Percentiles rank a stretch among this genome's conserved stretches.
These are phyloP conservation scores for Drosophila yakuba DNA, from an alignment of 1,140 invertebrate species.

Conservation along the genomic window DNA sequence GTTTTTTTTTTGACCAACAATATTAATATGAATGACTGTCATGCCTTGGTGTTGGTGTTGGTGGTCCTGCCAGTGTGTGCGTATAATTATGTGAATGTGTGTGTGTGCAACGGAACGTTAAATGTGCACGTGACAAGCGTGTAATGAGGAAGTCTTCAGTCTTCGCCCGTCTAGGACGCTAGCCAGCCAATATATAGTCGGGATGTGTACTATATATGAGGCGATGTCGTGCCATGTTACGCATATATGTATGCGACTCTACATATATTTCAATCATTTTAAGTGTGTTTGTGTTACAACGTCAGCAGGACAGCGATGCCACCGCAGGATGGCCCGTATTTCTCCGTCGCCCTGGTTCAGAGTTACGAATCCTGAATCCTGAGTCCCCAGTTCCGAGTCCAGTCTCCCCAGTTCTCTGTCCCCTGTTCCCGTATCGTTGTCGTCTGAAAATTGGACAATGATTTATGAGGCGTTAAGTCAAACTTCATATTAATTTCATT, in stretches of 20 bases:
- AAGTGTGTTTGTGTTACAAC: slow-evolving; percentile 77
- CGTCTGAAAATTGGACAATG: slow-evolving; percentile 77
- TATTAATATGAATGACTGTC: slow-evolving; percentile 78
- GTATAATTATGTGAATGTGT: slow-evolving; percentile 66
- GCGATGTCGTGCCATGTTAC: slow-evolving; percentile 67
- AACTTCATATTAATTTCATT: slow-evolving; percentile 82
- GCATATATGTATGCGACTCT: slow-evolving; percentile 64
- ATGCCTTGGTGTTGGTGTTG: slow-evolving; percentile 47
- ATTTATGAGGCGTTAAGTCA: slow-evolving; percentile 82
- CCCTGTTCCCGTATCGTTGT: slow-evolving; percentile 44
- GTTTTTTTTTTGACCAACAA: slow-evolving; percentile 58
- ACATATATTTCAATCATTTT: slow-evolving; percentile 81
- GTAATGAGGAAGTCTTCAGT: slow-evolving; percentile 77
- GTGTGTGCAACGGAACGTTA: slow-evolving; percentile 74
- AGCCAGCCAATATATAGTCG: slow-evolving; percentile 53
- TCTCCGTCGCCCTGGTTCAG: background rate
- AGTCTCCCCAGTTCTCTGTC: slow-evolving; percentile 22
- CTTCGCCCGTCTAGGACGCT: slow-evolving; percentile 44
- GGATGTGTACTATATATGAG: slow-evolving; percentile 36
- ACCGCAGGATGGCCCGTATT: slow-evolving; percentile 45
- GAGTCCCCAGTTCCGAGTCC: background rate
- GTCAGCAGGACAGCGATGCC: slow-evolving; percentile 55
- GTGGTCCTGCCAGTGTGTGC: slow-evolving; percentile 39
- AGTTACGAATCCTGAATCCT: slow-evolving; percentile 6
- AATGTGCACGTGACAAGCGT: slow-evolving; percentile 80